Conservation (phyloP, 2,113 vertebrate species). For the Psittacus erithacus region DNA sequence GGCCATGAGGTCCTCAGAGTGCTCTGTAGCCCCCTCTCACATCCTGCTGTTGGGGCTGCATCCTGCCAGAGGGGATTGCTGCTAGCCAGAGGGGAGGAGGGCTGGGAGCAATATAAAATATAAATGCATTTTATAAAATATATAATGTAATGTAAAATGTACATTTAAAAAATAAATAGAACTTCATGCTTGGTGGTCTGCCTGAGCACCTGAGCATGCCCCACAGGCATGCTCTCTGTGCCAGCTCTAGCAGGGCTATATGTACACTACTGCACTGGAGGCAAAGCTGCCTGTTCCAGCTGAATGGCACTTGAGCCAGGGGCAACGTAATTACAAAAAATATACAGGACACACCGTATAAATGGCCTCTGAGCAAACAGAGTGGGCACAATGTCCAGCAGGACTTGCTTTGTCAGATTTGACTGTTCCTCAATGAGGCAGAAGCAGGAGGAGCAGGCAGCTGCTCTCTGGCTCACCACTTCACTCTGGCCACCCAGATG, state of each 20-base stretch:
- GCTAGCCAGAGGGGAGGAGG: background rate
- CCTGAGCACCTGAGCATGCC: background rate
- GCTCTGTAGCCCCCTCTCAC: background rate
- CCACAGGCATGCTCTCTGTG: background rate
- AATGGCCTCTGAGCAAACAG: background rate
- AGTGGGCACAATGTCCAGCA: background rate
- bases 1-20: rapidly evolving
- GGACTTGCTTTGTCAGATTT: background rate
- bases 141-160: background rate
- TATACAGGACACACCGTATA: background rate
- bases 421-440: rapidly evolving
- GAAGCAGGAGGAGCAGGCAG: background rate
- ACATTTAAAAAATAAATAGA: background rate
- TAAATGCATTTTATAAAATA: background rate
- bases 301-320: background rate
- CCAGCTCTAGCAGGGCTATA: background rate
- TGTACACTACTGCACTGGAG: background rate
- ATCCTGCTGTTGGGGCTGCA: background rate
- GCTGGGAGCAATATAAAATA: background rate
- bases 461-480: background rate
- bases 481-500: background rate
- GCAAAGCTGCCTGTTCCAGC: background rate
- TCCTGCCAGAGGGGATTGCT: background rate
- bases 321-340: background rate
- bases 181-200: background rate